Base-by-base conservation (phyloP, 2,113 vertebrate species). In the Puntigrus tetrazona region DNA sequence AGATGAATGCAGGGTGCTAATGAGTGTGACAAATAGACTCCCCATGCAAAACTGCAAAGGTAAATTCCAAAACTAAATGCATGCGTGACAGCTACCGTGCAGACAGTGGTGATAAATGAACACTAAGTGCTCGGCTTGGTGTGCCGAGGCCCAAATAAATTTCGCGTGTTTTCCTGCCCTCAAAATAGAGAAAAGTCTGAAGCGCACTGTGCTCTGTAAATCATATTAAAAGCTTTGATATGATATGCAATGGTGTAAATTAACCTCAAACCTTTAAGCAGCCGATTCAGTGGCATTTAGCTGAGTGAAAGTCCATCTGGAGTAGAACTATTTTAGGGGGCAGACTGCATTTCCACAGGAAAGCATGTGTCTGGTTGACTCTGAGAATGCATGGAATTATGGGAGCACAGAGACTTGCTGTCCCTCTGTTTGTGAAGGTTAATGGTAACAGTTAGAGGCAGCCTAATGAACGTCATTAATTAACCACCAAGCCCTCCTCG, bases 21-120 rank as follows among this genome's bases (percentile, higher is more conserved):
- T 91, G 87, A 92, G 91, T 88, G 85, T 92, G 91, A 94, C 89
- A 88, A 91, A 93, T 92, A 90, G 89, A 92, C 89, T 88, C 86
- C 50, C 81, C 86, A 89, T 91, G 90, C 91, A 92, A 91, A 93
- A 90, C 85, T 86, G 88, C 86, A 89, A 88, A 92, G 88, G 91
- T 91, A 93, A 91, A 93, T 90, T 89, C 87, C 88, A 80, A 88
- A 86, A 86, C 83, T 90, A 87, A 92, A 93, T 89, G 91, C 63
- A 27, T 86, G 88, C 10, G 82, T 90, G 90, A 90, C 88, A 86
- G 87, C 87, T 90, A 88, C 81, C 84, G 74, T 57, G 82, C 86
- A 81, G 88, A 84, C 79, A 75, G 85, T 18, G 25, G 87, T 93
- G 92, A 94, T 92, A 77, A 90, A 94, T 81, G 91, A 89, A 84